Conservation (phyloP, 2,113 vertebrate species). For the Morone chrysops region DNA sequence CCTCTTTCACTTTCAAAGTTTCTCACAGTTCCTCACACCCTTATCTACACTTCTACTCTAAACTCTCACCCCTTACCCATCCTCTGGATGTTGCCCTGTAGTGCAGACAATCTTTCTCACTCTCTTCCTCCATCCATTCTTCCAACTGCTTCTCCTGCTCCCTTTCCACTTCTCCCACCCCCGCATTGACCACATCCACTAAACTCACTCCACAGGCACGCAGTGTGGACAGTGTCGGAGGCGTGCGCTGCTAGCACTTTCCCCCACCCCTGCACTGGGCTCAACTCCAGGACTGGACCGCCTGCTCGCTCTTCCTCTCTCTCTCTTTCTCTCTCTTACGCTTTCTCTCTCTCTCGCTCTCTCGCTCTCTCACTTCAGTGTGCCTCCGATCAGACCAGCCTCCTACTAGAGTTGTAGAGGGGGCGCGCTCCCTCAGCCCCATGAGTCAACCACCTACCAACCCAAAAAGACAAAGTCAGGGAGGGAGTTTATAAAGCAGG, state of each 20-base stretch:
- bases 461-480: conserved; percentile 50
- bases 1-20: conserved; percentile 58
- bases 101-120: conserved; percentile 46
- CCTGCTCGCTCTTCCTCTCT: conserved; percentile 13
- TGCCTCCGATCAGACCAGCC: conserved; percentile 70
- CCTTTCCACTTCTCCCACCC: conserved; percentile 73
- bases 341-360: conserved; percentile 37
- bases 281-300: conserved; percentile 70
- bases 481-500: conserved; percentile 39
- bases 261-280: conserved; percentile 74
- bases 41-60: conserved; percentile 57
- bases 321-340: conserved; percentile 12
- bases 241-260: conserved; percentile 77
- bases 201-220: conserved; percentile 84
- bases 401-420: conserved; percentile 34
- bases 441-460: conserved; percentile 52
- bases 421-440: conserved; percentile 32
- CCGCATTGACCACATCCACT: conserved; percentile 83
- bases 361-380: conserved; percentile 53
- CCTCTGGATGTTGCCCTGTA: conserved; percentile 62
- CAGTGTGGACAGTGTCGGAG: conserved; percentile 81
- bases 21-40: conserved; percentile 62
- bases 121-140: conserved; percentile 62
- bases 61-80: conserved; percentile 54
- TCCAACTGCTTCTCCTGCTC: conserved; percentile 59